Evolutionary conservation across 1,140 invertebrate genomes (phyloP), one percentile per base, ranked within the genome.

Genomic region (Atopsyche davidsoni): DNA sequence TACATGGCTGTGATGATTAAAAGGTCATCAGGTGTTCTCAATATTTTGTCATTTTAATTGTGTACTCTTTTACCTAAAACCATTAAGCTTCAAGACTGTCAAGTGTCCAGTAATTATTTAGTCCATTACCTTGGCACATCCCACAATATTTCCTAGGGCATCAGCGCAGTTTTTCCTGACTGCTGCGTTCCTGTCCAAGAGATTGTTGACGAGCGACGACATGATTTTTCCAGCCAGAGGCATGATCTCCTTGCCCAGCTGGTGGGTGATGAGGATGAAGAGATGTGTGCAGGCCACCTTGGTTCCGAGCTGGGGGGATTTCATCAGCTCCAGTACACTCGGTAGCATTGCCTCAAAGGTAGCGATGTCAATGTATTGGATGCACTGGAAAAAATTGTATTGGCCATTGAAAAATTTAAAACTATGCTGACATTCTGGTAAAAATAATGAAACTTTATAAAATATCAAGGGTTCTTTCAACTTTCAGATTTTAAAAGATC

Each of bases 201-300:
- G 73, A 11, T 89, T 89, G 59, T 82, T 82, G 16, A 92, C 69
- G 36, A 94, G 75, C 16, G 80, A 81, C 7, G 78, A 74, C 64
- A 96, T 75, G 36, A 94, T 73, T 75, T 93, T 94, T 23, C 86
- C 86, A 62, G 72, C 75, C 4, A 78, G 50, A 0, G 75, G 74
- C n/a, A 74, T 73, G 51, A 79, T 63, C 9, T 75, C 74, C 1
- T 64, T 60, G 14, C 75, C 62, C 44, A 79, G 53, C 10, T 76
- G 75, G 41, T 79, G 76, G 13, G 82, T 79, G 3, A 92, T 71
- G 34, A 89, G 76, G 11, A 85, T 81, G 4, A 94, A 73, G 67
- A 95, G 89, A 70, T 91, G 86, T 1, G 87, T 83, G 63, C 86
- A 87, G 0, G 87, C 87, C 25, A 91, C 82, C 70, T 90, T 89